A percentile compares a stretch with the other conserved stretches of the same genome.
phyloP scores from a whole-genome alignment of 2,888 invertebrate genomes.

The Alloplasta piceator region DNA sequence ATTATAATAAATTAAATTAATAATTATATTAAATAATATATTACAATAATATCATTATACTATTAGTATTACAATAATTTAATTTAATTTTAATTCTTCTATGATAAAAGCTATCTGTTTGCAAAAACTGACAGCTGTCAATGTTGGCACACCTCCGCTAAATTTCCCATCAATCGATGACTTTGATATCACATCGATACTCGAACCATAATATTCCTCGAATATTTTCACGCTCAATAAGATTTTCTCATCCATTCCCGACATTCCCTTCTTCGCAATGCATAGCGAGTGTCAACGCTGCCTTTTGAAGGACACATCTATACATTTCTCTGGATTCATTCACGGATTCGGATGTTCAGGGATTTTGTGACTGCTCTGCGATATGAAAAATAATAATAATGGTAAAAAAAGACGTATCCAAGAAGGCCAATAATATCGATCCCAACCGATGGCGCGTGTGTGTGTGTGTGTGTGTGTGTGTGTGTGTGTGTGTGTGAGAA shows the following conservation, averaged over 20 bases:
- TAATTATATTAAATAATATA: too few relatives aligned
- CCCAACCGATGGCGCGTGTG: conserved; percentile 10
- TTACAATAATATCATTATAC: too few relatives aligned
- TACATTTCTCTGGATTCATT: conserved; percentile 4
- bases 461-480: not conserved
- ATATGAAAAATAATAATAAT: conserved; percentile 25
- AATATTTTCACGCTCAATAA: conserved; percentile 9
- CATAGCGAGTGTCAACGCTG: not conserved
- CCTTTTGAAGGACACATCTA: too few relatives aligned
- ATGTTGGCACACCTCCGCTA: too few relatives aligned
- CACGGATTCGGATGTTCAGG: conserved; percentile 17
- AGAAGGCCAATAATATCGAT: conserved; percentile 56
- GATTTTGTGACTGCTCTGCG: conserved; percentile 32
- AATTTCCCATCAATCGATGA: too few relatives aligned
- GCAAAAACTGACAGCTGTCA: too few relatives aligned
- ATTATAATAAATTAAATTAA: too few relatives aligned
- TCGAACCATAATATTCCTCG: too few relatives aligned
- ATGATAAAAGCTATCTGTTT: too few relatives aligned
- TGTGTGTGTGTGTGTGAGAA: not conserved
- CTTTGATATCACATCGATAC: too few relatives aligned
- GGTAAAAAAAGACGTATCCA: conserved; percentile 17
- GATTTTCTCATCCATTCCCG: conserved; percentile 47
- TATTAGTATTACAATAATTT: too few relatives aligned
- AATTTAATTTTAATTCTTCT: too few relatives aligned
- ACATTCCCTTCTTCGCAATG: not conserved